These are phyloP conservation scores for Dinoponera quadriceps DNA, from an alignment of 1,140 invertebrate species.

Conservation along the genomic window DNA sequence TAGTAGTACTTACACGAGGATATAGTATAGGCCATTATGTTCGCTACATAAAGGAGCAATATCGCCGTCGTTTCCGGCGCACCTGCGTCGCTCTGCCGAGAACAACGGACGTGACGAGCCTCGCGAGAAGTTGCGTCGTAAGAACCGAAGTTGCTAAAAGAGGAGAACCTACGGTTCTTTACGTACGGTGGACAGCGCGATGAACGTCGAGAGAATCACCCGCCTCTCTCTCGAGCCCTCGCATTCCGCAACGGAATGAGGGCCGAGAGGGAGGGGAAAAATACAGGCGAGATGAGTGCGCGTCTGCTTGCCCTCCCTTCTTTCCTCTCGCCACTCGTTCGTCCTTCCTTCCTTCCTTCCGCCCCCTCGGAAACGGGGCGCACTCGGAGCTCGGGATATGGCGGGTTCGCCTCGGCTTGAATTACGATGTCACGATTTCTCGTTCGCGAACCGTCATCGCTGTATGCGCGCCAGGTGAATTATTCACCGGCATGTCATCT, in stretches of 20 bases:
- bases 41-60: conserved; percentile 54
- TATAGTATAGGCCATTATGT: conserved; percentile 34
- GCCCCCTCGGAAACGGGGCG: not conserved
- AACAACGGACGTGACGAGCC: conserved; percentile 40
- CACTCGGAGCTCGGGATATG: not conserved
- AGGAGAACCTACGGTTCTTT: not conserved
- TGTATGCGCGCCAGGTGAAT: conserved; percentile 66
- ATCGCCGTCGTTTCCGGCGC: conserved; percentile 36
- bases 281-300: too few species aligned
- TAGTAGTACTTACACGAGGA: not conserved
- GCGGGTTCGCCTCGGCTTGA: conserved; percentile 7
- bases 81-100: conserved; percentile 41
- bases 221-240: not conserved
- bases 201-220: not conserved
- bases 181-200: conserved; percentile 1
- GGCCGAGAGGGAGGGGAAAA: not conserved
- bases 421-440: conserved; percentile 66
- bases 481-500: conserved; percentile 74
- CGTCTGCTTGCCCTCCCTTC: too few species aligned
- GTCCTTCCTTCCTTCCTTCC: too few species aligned
- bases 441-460: conserved; percentile 64
- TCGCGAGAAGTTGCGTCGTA: conserved; percentile 23
- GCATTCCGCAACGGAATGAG: conserved; percentile 3
- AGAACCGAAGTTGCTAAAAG: conserved; percentile 31
- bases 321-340: too few species aligned